Evolutionary conservation across 2,888 invertebrate genomes (phyloP).

Genomic region (Drosophila fungiperda): DNA sequence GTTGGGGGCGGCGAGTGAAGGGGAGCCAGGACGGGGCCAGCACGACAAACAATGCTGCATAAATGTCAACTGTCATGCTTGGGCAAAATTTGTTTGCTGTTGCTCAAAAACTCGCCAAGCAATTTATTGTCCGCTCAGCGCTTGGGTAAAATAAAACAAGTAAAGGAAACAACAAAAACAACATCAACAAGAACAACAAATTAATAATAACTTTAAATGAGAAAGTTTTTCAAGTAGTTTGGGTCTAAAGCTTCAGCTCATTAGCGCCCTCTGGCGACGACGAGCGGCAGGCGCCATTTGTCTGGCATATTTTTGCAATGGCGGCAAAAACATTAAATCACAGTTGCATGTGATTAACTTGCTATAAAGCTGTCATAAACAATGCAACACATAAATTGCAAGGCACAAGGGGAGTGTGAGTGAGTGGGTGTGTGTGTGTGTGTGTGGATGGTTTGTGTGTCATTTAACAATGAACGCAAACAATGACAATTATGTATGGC

Average conservation of each 20-base stretch:
- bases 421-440: background rate
- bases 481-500: constrained; percentile 76
- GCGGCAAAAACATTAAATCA: constrained; percentile 65
- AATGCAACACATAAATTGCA: constrained; percentile 76
- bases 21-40: constrained; percentile 8
- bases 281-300: constrained; percentile 10
- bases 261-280: constrained; percentile 49
- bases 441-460: background rate
- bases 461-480: constrained; percentile 42
- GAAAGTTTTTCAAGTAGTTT: constrained; percentile 58
- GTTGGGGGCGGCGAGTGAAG: constrained; percentile 1
- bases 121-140: constrained; percentile 48
- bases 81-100: constrained; percentile 58
- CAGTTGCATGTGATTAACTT: constrained; percentile 71
- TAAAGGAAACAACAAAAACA: constrained; percentile 1
- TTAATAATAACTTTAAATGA: constrained; percentile 65
- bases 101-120: constrained; percentile 29
- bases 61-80: constrained; percentile 71
- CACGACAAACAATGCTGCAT: constrained; percentile 64
- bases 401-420: background rate
- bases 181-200: constrained; percentile 10
- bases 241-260: constrained; percentile 41
- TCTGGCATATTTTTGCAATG: constrained; percentile 43
- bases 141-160: background rate
- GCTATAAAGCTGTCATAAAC: constrained; percentile 80